phyloP scores from a whole-genome alignment of 1,140 invertebrate species.

The Scaptomyza graminum region DNA sequence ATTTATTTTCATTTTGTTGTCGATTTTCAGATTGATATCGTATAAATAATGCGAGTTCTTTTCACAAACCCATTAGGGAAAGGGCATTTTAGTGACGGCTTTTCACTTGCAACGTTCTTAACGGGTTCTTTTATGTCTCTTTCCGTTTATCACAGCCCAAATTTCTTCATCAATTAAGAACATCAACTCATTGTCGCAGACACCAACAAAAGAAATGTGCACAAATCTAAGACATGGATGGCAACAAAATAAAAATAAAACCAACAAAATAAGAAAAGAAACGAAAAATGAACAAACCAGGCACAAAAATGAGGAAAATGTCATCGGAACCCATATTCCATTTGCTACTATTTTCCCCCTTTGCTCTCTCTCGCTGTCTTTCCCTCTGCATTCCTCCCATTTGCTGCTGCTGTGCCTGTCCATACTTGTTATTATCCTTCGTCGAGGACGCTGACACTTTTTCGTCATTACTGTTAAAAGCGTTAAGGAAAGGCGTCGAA shows the following conservation, averaged over 20 bases:
- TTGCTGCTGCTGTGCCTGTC: constrained; percentile 57
- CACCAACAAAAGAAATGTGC: constrained; percentile 38
- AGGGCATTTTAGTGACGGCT: background rate
- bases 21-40: too few relatives aligned
- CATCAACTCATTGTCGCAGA: constrained; percentile 72
- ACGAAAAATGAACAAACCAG: constrained; percentile 29
- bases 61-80: background rate
- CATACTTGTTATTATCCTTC: constrained; percentile 82
- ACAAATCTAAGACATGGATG: constrained; percentile 31
- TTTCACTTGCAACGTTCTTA: background rate
- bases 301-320: constrained; percentile 43
- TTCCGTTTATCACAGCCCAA: constrained; percentile 67
- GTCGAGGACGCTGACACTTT: constrained; percentile 82
- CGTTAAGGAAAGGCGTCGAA: constrained; percentile 67
- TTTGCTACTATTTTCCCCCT: background rate
- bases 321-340: background rate
- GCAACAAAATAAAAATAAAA: constrained; percentile 24
- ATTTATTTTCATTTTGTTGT: too few relatives aligned
- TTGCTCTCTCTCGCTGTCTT: background rate
- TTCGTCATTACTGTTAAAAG: constrained; percentile 83
- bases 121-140: background rate
- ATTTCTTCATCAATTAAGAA: constrained; percentile 82
- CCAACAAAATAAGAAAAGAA: background rate
- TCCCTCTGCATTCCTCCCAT: background rate
- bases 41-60: too few relatives aligned